Evolutionary conservation across 2,888 invertebrate species (phyloP).

Genomic region (Drosophila pseudotakahashii): DNA sequence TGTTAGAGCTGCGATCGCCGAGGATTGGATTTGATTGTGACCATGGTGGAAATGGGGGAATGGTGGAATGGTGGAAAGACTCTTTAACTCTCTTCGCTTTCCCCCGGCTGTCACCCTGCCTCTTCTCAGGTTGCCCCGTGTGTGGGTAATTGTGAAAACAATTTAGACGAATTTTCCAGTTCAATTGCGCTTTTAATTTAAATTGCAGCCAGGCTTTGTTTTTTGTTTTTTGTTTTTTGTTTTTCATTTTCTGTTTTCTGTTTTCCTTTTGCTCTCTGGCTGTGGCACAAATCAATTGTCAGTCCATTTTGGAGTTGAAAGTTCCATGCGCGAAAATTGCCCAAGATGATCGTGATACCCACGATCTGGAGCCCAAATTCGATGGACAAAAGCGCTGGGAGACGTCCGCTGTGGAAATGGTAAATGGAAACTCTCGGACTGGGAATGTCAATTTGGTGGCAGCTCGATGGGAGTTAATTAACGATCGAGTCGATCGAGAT

Average conservation of each 20-base stretch:
- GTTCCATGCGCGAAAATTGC: conserved; percentile 58
- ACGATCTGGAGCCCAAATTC: conserved; percentile 29
- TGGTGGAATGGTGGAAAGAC: conserved; percentile 30
- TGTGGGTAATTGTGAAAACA: conserved; percentile 73
- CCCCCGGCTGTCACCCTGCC: conserved; percentile 2
- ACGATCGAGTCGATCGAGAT: conserved; percentile 36
- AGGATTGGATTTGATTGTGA: conserved; percentile 67
- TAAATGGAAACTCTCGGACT: conserved; percentile 53
- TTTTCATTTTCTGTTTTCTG: no score
- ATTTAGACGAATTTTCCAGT: conserved; percentile 78
- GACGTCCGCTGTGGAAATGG: conserved; percentile 37
- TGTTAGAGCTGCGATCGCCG: conserved; percentile 55
- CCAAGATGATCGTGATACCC: conserved; percentile 45
- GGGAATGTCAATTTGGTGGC: conserved; percentile 59
- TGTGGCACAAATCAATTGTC: conserved; percentile 78
- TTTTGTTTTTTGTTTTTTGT: conserved; percentile 44
- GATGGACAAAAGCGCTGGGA: conserved; percentile 25
- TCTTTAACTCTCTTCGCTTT: conserved; percentile 15
- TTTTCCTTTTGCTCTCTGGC: conserved; percentile 37
- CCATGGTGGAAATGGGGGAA: conserved; percentile 19
- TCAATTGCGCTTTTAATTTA: conserved; percentile 81
- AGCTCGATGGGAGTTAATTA: conserved; percentile 52
- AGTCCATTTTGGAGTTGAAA: conserved; percentile 52
- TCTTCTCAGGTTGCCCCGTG: conserved; percentile 33
- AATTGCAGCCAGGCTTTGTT: conserved; percentile 58